Conservation (phyloP, 2,113 vertebrate genomes). For the Thamnaconus septentrionalis region DNA sequence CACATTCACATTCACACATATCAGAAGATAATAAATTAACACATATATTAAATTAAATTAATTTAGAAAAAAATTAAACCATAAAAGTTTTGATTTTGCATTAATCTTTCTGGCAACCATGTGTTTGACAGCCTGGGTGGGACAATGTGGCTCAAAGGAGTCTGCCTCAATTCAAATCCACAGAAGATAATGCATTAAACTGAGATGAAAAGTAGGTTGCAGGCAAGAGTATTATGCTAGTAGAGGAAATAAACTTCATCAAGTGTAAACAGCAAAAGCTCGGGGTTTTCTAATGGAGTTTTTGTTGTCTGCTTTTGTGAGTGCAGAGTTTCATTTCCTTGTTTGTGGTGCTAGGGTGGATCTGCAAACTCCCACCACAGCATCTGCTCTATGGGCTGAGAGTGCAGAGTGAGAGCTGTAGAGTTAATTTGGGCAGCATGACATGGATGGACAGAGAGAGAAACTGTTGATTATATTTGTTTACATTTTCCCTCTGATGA, state of each 20-base stretch:
- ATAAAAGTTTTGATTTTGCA: slow-evolving; percentile 5
- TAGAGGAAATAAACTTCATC: slow-evolving; percentile 30
- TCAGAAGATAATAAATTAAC: slow-evolving; percentile 47
- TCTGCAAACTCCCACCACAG: slow-evolving; percentile 33
- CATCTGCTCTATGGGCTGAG: slow-evolving; percentile 36
- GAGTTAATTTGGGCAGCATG: background rate
- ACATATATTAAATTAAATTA: slow-evolving; percentile 27
- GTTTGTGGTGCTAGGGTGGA: slow-evolving; percentile 30
- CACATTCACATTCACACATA: slow-evolving; percentile 23
- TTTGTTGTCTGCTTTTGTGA: slow-evolving; percentile 31
- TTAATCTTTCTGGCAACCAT: slow-evolving; percentile 4
- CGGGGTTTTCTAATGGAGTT: slow-evolving; percentile 53
- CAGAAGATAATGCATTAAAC: too few species aligned
- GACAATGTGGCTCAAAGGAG: slow-evolving; percentile 41
- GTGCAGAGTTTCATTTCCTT: slow-evolving; percentile 56
- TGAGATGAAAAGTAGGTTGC: too few species aligned
- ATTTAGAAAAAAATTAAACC: slow-evolving; percentile 47
- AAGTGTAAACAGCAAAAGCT: slow-evolving; percentile 15
- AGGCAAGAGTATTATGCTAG: background rate
- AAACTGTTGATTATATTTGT: background rate
- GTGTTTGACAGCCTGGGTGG: slow-evolving; percentile 2
- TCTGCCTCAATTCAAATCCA: too few species aligned
- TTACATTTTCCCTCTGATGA: background rate
- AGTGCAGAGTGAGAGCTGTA: background rate
- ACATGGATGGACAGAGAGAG: background rate